phyloP scores from a whole-genome alignment of 2,888 invertebrate species.

The Cheilosia pagana region DNA sequence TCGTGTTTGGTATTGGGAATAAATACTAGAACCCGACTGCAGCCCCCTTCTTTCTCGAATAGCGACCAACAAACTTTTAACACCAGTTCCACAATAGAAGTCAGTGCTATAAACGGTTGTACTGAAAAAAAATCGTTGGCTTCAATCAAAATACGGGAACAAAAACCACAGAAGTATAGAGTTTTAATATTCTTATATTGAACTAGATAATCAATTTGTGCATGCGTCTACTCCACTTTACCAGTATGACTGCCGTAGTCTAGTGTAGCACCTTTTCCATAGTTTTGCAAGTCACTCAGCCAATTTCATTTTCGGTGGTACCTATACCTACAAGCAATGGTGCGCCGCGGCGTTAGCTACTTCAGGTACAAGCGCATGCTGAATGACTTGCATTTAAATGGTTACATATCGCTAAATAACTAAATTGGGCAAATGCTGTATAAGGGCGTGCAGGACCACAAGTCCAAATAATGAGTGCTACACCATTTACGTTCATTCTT shows the following conservation, averaged over 20 bases:
- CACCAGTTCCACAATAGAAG: conserved; percentile 38
- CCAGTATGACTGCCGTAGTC: not conserved
- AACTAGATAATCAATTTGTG: conserved; percentile 17
- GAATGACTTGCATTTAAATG: conserved; percentile 64
- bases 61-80: conserved; percentile 35
- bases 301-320: conserved; percentile 41
- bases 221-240: conserved; percentile 10
- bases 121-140: not conserved
- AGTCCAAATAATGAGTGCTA: conserved; percentile 17
- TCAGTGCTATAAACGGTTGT: conserved; percentile 12
- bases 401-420: conserved; percentile 66
- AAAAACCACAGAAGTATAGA: conserved; percentile 13
- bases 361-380: conserved; percentile 26
- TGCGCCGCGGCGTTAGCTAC: conserved; percentile 4
- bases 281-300: conserved; percentile 52
- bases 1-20: conserved; percentile 29
- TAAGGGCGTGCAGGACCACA: conserved; percentile 25
- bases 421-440: conserved; percentile 25
- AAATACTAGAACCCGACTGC: conserved; percentile 34
- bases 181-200: not conserved
- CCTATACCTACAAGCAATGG: not conserved
- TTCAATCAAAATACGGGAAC: conserved; percentile 1
- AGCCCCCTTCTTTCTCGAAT: conserved; percentile 36
- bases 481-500: conserved; percentile 3
- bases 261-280: conserved; percentile 41